Percentiles rank a stretch among this genome's conserved stretches.
Conservation (phyloP, 2,797 vertebrate species). For the Streptopelia turtur region DNA sequence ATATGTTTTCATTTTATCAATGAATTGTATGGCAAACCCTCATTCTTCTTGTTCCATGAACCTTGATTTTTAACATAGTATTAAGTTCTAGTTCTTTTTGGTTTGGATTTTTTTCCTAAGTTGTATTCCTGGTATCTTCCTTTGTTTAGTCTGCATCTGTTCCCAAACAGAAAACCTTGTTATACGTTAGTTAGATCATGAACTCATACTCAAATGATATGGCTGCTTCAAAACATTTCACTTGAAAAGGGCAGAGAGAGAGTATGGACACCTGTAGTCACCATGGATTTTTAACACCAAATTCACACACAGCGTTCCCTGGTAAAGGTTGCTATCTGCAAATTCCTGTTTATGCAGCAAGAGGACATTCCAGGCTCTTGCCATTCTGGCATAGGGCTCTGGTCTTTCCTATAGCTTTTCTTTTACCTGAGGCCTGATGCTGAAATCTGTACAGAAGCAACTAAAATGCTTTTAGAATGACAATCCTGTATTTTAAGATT, state of each 20-base stretch:
- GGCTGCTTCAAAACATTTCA: not conserved
- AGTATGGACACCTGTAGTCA: not conserved
- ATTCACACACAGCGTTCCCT: not conserved
- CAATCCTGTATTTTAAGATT: not conserved
- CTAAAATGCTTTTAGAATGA: not conserved
- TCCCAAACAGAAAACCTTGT: not conserved
- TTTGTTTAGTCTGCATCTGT: not conserved
- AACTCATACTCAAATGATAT: not conserved
- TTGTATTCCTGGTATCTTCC: not conserved
- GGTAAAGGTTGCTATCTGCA: not conserved
- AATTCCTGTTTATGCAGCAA: not conserved
- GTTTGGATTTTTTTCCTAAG: not conserved
- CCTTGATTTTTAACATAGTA: not conserved
- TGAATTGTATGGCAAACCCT: not conserved
- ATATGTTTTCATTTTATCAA: not conserved
- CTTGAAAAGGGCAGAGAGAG: not conserved
- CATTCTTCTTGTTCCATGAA: not conserved
- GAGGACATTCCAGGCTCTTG: not conserved
- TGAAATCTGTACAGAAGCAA: not conserved
- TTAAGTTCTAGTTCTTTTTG: not conserved
- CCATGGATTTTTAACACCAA: not conserved
- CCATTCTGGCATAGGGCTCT: not conserved
- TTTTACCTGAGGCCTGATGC: not conserved
- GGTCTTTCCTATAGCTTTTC: not conserved
- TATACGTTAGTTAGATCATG: not conserved